Base-by-base conservation (phyloP, 2,797 vertebrate genomes). In the Nothura maculosa region DNA sequence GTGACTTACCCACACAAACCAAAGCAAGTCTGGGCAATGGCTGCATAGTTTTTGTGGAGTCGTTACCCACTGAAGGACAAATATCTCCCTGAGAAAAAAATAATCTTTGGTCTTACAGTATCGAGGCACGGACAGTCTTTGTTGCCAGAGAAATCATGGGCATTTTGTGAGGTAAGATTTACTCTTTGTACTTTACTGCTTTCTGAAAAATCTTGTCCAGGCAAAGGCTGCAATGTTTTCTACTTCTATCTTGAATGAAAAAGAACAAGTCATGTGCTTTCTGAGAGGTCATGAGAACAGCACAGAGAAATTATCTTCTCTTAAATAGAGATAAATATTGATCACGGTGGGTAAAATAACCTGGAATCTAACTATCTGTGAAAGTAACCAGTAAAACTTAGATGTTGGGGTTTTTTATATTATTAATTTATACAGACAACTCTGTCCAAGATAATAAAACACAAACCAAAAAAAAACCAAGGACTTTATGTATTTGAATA, bases 1-100 rank as follows among this genome's bases (percentile, higher is more conserved):
- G 82, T 32, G 55, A 91, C 87, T 97, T 96, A 94, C 95, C 93
- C 96, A 81, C 87, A 62, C 90, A 94, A 94, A 93, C 85, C 89
- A 45, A 92, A 97, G 96, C 98, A 91, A 98, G 98, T 96, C 98
- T 93, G 94, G 98, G 94, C 98, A 98, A 97, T 70, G 79, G 95
- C 95, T 94, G 80, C 96, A 97, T 97, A 97, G 94, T 97, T 98
- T 97, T 92, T 30, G 82, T 74, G 86, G 87, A 97, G 92, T 96
- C 96, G 90, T 95, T 88, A 66, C 89, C 67, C 91, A 90, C 62
- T 43, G 18, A 64, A 90, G 79, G 87, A 84, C 95, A 96, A 90
- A 86, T 84, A 50, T 85, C 93, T 97, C 89, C 52, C 88, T 3
- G 19, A 63, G 90, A 88, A 61, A 84, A 84, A 95, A 61, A 55